These are phyloP conservation scores for Belgica antarctica DNA, from an alignment of 2,888 invertebrate genomes.

Conservation along the genomic window DNA sequence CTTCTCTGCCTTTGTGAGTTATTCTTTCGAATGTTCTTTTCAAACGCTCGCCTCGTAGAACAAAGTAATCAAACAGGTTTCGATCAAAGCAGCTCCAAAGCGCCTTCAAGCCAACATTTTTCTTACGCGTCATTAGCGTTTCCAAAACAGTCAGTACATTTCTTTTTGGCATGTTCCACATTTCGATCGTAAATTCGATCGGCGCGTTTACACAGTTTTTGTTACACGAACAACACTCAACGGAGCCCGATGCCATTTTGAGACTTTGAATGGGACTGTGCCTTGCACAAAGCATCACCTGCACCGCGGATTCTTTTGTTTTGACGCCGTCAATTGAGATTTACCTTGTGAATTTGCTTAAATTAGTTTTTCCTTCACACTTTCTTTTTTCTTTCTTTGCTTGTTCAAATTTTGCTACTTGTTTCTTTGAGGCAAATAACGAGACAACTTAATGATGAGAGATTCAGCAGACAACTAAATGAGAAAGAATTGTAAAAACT, in stretches of 20 bases:
- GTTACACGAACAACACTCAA: not conserved
- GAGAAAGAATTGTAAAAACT: conserved; percentile 32
- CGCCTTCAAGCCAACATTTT: conserved; percentile 19
- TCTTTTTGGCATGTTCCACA: not conserved
- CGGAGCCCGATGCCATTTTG: not conserved
- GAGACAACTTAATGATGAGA: conserved; percentile 27
- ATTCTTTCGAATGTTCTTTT: not conserved
- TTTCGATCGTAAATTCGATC: conserved; percentile 5
- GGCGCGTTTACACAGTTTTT: not conserved
- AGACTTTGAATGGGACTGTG: too few relatives aligned
- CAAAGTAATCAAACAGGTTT: conserved; percentile 6
- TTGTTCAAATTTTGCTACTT: conserved; percentile 17
- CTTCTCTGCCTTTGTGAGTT: not conserved
- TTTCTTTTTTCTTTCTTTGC: conserved; percentile 19
- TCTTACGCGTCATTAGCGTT: conserved; percentile 2
- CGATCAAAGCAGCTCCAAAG: conserved; percentile 1
- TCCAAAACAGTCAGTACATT: not conserved
- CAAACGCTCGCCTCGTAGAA: too few relatives aligned
- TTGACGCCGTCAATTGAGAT: not conserved
- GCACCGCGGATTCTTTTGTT: too few relatives aligned
- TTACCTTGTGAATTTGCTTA: conserved; percentile 6
- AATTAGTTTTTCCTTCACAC: conserved; percentile 10
- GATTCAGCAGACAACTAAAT: conserved; percentile 36
- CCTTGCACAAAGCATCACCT: too few relatives aligned
- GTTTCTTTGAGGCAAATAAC: not conserved